Conservation (phyloP, 64 coral and sea anemone genomes). For the Porites australiensis region DNA sequence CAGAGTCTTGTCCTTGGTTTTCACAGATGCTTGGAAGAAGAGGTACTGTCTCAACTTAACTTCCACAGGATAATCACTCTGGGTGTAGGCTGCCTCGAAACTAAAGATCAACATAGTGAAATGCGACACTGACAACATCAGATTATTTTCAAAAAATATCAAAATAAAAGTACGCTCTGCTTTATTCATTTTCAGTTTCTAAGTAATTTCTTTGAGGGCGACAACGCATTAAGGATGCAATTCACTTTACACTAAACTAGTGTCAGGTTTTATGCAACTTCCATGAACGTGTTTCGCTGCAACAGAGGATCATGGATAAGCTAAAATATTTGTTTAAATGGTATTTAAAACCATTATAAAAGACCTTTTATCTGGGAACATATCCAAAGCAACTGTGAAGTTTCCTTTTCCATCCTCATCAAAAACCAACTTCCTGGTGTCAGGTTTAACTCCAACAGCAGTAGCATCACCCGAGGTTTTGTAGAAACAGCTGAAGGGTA, state of each 20-base stretch:
- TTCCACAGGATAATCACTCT: background rate
- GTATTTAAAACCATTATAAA: background rate
- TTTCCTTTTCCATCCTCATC: conserved; percentile 13
- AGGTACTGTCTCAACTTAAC: background rate
- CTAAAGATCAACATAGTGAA: background rate
- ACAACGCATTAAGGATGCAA: too few species aligned
- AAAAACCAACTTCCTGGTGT: conserved; percentile 20
- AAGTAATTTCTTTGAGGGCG: too few species aligned
- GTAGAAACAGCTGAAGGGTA: conserved; percentile 62
- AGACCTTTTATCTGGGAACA: background rate
- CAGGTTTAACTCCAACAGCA: background rate
- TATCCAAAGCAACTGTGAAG: background rate
- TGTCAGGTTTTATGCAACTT: too few species aligned
- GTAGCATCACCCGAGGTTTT: conserved; percentile 18
- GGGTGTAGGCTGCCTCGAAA: background rate
- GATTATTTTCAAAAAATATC: too few species aligned
- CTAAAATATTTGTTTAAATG: too few species aligned
- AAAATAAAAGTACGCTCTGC: too few species aligned
- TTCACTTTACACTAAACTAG: too few species aligned
- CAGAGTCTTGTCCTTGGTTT: background rate
- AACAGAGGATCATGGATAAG: too few species aligned
- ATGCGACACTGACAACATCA: too few species aligned
- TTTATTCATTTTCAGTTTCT: too few species aligned
- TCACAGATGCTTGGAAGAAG: background rate
- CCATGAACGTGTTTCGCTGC: too few species aligned